Conservation (phyloP, 2,888 invertebrate species). For the Danaus chrysippus region DNA sequence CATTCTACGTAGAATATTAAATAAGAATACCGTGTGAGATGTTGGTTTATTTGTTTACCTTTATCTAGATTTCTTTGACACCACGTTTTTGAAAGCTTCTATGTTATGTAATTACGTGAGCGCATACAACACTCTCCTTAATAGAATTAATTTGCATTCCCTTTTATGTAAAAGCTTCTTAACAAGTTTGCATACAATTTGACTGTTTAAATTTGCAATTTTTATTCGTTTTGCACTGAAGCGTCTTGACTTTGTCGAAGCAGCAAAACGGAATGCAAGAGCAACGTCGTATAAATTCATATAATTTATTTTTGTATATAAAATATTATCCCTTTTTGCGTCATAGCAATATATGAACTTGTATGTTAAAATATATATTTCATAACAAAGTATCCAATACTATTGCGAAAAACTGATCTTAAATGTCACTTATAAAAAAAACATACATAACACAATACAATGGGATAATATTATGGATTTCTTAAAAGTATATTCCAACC, state of each 20-base stretch:
- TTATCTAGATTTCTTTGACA: slow-evolving; percentile 34
- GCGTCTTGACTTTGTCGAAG: slow-evolving; percentile 4
- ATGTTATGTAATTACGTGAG: slow-evolving; percentile 51
- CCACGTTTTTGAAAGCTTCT: slow-evolving; percentile 32
- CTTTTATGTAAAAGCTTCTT: slow-evolving; percentile 49
- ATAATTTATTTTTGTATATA: too few relatives aligned
- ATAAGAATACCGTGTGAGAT: slow-evolving; percentile 19
- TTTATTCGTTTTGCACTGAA: slow-evolving; percentile 11
- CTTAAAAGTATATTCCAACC: too few relatives aligned
- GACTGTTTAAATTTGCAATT: slow-evolving; percentile 14
- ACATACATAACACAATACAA: too few relatives aligned
- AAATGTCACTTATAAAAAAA: too few relatives aligned
- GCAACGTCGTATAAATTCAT: too few relatives aligned
- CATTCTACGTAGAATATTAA: slow-evolving; percentile 12
- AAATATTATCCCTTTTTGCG: too few relatives aligned
- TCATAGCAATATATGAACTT: too few relatives aligned
- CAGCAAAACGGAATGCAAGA: background rate
- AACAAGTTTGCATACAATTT: slow-evolving; percentile 58
- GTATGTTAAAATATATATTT: too few relatives aligned
- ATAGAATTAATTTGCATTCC: slow-evolving; percentile 67
- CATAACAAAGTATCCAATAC: too few relatives aligned
- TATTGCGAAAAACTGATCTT: too few relatives aligned
- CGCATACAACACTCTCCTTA: slow-evolving; percentile 60
- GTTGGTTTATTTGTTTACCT: slow-evolving; percentile 25
- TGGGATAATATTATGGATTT: too few relatives aligned